phyloP scores from a whole-genome alignment of 2,888 invertebrate species.

The Brassicogethes aeneus region DNA sequence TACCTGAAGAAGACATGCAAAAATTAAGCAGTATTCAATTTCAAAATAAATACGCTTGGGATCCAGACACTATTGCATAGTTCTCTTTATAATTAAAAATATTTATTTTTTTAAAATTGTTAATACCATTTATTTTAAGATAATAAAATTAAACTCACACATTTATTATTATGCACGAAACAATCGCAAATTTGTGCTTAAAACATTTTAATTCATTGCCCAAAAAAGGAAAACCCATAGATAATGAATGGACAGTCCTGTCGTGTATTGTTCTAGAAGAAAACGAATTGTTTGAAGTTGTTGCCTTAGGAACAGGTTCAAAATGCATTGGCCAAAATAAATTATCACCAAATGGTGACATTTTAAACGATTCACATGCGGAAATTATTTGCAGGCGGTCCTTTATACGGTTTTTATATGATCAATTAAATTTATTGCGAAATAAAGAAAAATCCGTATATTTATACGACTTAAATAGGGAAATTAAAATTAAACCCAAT shows the following conservation, averaged over 20 bases:
- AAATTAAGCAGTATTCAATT: conserved; percentile 34
- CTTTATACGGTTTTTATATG: conserved; percentile 67
- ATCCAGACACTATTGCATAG: conserved; percentile 46
- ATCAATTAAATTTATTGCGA: conserved; percentile 39
- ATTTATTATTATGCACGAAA: no score
- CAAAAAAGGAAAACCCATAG: conserved; percentile 72
- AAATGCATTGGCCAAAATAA: conserved; percentile 76
- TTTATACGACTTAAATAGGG: conserved; percentile 8
- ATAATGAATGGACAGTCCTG: conserved; percentile 75
- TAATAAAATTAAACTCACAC: no score
- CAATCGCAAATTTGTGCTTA: conserved; percentile 51
- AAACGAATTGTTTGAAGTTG: conserved; percentile 45
- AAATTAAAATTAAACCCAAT: conserved; percentile 36
- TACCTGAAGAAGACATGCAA: conserved; percentile 47
- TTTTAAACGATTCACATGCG: conserved; percentile 86
- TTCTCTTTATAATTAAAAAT: neutral
- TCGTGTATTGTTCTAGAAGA: conserved; percentile 60
- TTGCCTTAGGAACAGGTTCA: conserved; percentile 83
- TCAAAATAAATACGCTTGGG: conserved; percentile 49
- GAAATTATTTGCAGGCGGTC: conserved; percentile 80
- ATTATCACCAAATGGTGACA: conserved; percentile 56
- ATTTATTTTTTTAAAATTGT: no score
- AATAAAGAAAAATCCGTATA: conserved; percentile 5
- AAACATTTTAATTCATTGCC: conserved; percentile 53
- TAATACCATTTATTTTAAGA: no score